Evolutionary conservation across 1,140 invertebrate species (phyloP).

Genomic region (Pentalonia nigronervosa): DNA sequence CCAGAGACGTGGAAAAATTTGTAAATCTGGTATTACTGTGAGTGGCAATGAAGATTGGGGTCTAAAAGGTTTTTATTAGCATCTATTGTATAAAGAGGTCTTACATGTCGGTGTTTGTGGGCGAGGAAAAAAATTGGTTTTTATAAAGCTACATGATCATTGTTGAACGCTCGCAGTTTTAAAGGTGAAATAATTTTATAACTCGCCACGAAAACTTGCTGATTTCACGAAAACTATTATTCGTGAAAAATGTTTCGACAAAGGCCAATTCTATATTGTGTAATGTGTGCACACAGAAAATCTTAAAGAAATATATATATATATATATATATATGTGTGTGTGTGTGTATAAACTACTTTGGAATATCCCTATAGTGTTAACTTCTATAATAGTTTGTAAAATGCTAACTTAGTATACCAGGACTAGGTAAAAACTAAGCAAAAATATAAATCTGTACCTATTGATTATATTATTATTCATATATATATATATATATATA

Average conservation of each 20-base stretch:
- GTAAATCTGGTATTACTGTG: background rate
- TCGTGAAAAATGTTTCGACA: background rate
- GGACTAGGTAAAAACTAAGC: background rate
- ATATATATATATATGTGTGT: no score
- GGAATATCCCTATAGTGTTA: background rate
- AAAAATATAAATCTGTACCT: background rate
- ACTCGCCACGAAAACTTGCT: conserved; percentile 19
- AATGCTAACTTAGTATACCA: background rate
- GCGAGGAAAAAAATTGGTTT: conserved; percentile 9
- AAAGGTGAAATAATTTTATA: conserved; percentile 42
- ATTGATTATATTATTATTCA: background rate
- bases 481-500: background rate
- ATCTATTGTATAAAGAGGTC: conserved; percentile 36
- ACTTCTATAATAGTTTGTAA: background rate
- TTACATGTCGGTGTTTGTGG: background rate
- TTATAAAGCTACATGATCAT: background rate
- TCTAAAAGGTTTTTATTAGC: conserved; percentile 40
- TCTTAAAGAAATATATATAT: background rate
- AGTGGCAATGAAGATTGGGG: background rate
- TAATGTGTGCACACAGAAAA: background rate
- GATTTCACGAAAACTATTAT: conserved; percentile 40
- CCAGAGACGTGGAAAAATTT: background rate
- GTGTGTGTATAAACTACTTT: background rate
- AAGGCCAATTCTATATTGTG: background rate
- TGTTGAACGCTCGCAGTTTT: conserved; percentile 21